Base-by-base conservation (phyloP, 2,113 vertebrate genomes). In the Takifugu flavidus region DNA sequence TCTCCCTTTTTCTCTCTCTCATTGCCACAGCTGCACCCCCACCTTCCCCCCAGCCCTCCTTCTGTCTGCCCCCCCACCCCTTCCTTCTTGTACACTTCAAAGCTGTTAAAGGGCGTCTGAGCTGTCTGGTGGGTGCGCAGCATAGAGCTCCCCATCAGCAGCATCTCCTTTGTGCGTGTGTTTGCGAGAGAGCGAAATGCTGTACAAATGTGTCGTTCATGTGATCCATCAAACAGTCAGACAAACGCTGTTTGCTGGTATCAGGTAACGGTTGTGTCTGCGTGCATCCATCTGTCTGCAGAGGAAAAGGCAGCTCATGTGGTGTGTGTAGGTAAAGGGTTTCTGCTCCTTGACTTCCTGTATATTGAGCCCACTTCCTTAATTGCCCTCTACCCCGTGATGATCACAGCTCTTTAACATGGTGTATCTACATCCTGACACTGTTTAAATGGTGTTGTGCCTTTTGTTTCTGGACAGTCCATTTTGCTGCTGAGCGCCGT, bases 401-500 rank as follows among this genome's bases (percentile, higher is more conserved):
- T 4, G 59, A 68, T 25, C 39, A 46, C 29, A 6, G 13, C 31
- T 31, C 6, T 0, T 0, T 62, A 59, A 3, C 44, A 45, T 13
- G 12, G 4, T 15, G 5, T 3, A 2, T 13, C 13, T 4, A 3
- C 44, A 47, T n/a, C 6, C 34, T 39, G 34, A 3, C 34, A 10
- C 34, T 39, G 25, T 12, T 50, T 25, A 12, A 26, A 27, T 11
- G 0, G 8, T 27, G 8, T 56, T 47, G 52, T 29, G 13, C 34
- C 13, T 11, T 31, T n/a, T 6, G 11, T 65, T 25, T 46, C 8
- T 61, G 52, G 43, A 0, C 77, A 99, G 97, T 95, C 97, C 2
- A 76, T 99, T 75, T 78, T 99, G 88, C 90, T 99, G 77, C 57
- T 99, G 43, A 95, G 94, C 0, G 88, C 93, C 2, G 26, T 94